Conservation (phyloP, 2,797 vertebrate species). For the Gouania willdenowi region DNA sequence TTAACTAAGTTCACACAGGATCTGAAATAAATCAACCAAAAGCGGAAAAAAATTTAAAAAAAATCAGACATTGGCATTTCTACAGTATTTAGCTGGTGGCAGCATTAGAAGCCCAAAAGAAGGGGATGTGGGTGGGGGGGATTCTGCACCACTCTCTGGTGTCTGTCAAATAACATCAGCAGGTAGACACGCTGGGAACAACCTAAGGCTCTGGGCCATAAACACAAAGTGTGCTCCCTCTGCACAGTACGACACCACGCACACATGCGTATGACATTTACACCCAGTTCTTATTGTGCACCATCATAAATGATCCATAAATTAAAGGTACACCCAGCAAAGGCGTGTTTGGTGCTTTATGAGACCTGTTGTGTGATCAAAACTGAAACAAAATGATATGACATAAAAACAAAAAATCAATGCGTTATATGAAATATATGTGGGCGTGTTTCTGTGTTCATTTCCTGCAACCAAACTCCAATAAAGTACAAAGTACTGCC, state of each 20-base stretch:
- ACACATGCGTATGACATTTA: conserved; percentile 22
- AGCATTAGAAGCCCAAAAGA: conserved; percentile 78
- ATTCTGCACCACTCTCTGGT: conserved; percentile 33
- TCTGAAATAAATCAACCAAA: conserved; percentile 67
- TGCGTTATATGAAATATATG: too few relatives aligned
- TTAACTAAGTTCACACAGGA: conserved; percentile 72
- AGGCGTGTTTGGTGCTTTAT: conserved; percentile 52
- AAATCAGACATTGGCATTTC: conserved; percentile 91
- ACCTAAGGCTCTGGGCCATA: conserved; percentile 19
- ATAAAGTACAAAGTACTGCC: too few relatives aligned
- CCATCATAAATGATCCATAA: conserved; percentile 47
- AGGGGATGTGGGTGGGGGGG: not conserved
- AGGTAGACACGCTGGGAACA: conserved; percentile 49
- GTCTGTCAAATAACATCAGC: conserved; percentile 65
- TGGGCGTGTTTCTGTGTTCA: too few relatives aligned
- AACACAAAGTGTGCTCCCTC: conserved; percentile 25
- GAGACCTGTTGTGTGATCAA: conserved; percentile 45
- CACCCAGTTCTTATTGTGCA: conserved; percentile 44
- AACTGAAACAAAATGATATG: conserved; percentile 76
- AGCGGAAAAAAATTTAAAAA: conserved; percentile 17
- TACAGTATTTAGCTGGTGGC: conserved; percentile 92
- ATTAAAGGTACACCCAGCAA: conserved; percentile 69
- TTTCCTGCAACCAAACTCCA: too few relatives aligned
- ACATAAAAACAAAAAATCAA: conserved; percentile 72
- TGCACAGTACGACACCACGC: conserved; percentile 14